These are phyloP conservation scores for Spodoptera littoralis DNA, from an alignment of 2,888 invertebrate genomes.

Conservation along the genomic window DNA sequence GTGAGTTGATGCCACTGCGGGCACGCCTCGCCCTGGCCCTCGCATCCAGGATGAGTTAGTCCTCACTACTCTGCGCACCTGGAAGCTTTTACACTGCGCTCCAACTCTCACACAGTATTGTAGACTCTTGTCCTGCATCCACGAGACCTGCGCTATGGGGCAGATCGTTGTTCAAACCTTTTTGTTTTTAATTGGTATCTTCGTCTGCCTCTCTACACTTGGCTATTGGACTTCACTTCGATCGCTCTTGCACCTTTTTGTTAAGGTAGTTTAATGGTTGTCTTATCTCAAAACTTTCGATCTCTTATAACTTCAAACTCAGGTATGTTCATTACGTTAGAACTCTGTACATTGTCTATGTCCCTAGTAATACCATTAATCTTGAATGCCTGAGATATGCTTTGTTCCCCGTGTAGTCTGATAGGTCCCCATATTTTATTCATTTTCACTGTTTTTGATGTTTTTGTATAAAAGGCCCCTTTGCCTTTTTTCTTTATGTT, in stretches of 20 bases:
- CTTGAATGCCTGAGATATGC: slow-evolving; percentile 49
- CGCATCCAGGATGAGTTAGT: slow-evolving; percentile 91
- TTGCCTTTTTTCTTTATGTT: slow-evolving; percentile 51
- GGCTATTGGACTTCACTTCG: slow-evolving; percentile 53
- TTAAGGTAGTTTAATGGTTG: slow-evolving; percentile 47
- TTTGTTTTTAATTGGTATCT: slow-evolving; percentile 34
- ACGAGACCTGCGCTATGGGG: slow-evolving; percentile 52
- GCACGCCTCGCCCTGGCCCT: slow-evolving; percentile 86
- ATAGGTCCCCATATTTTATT: slow-evolving; percentile 54
- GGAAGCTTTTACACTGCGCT: slow-evolving; percentile 79
- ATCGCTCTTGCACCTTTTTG: slow-evolving; percentile 56
- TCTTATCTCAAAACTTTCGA: slow-evolving; percentile 44
- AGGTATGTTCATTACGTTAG: slow-evolving; percentile 47
- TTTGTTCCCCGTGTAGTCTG: slow-evolving; percentile 48
- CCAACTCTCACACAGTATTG: slow-evolving; percentile 61
- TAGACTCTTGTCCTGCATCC: slow-evolving; percentile 57
- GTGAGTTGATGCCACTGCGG: slow-evolving; percentile 90
- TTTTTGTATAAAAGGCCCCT: slow-evolving; percentile 41
- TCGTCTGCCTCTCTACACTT: slow-evolving; percentile 58
- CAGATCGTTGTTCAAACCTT: slow-evolving; percentile 41
- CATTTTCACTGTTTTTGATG: slow-evolving; percentile 48
- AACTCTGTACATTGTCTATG: slow-evolving; percentile 42
- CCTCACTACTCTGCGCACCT: slow-evolving; percentile 82
- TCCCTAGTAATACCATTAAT: slow-evolving; percentile 48
- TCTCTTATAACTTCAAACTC: slow-evolving; percentile 46